A percentile compares a stretch with the other conserved stretches of the same genome.
Conservation (phyloP, 2,888 invertebrate genomes). For the Didymodactylos carnosus region DNA sequence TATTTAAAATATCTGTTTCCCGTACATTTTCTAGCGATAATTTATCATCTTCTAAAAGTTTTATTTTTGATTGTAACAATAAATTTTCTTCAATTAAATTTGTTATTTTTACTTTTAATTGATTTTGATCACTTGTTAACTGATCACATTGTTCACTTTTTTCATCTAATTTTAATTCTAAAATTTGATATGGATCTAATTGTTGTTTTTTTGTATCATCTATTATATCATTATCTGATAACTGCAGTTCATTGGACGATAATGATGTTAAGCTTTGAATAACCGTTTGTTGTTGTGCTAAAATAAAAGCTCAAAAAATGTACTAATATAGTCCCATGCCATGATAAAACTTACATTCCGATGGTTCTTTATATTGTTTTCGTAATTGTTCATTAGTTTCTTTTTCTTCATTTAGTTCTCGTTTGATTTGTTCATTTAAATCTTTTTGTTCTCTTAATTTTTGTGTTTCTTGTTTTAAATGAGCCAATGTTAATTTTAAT, state of each 20-base stretch:
- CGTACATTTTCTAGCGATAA: background rate
- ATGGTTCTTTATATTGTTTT: background rate
- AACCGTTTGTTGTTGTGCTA: too few species aligned
- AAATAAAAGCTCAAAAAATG: background rate
- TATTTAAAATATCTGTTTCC: background rate
- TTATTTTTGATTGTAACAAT: background rate
- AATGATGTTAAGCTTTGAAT: too few species aligned
- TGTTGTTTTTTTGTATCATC: too few species aligned
- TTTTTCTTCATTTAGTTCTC: background rate
- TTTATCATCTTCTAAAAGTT: background rate
- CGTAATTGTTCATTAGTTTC: background rate
- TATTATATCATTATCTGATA: too few species aligned
- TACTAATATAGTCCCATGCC: background rate
- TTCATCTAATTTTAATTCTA: too few species aligned
- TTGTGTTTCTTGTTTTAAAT: background rate
- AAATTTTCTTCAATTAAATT: background rate
- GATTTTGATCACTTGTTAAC: background rate
- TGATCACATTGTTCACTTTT: background rate
- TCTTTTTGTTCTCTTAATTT: background rate
- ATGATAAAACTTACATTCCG: background rate
- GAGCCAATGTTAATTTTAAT: background rate
- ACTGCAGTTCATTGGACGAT: too few species aligned
- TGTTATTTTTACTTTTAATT: background rate
- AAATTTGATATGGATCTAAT: too few species aligned
- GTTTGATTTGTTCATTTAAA: background rate